Evolutionary conservation across 2,113 vertebrate species (phyloP).

Genomic region (Eptatretus burgeri): DNA sequence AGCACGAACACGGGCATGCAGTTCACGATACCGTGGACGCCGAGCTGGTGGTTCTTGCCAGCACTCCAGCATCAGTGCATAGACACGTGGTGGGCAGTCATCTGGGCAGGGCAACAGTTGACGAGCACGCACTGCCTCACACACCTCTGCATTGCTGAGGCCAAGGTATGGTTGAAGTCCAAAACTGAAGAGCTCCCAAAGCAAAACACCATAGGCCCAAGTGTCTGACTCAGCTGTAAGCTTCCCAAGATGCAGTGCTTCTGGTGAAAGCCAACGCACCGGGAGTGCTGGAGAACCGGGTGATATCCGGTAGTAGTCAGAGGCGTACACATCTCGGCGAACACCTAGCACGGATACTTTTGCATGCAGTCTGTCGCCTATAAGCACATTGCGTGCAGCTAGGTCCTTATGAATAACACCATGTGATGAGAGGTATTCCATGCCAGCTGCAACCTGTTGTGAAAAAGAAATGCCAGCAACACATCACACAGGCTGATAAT

Average conservation of each 20-base stretch:
- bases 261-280: constrained; percentile 84
- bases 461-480: too few species aligned
- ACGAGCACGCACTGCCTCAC: constrained; percentile 59
- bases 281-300: constrained; percentile 38
- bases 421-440: constrained; percentile 76
- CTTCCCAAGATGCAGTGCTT: constrained; percentile 66
- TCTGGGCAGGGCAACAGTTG: constrained; percentile 65
- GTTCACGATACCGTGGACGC: constrained; percentile 72
- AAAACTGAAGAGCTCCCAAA: constrained; percentile 92
- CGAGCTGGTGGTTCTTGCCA: constrained; percentile 65
- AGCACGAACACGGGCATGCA: constrained; percentile 50
- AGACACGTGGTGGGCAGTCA: constrained; percentile 70
- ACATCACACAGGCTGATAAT: too few species aligned
- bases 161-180: constrained; percentile 88
- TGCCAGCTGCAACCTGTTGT: constrained; percentile 37
- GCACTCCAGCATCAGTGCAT: constrained; percentile 71
- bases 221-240: constrained; percentile 78
- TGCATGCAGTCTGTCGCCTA: constrained; percentile 55
- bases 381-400: constrained; percentile 59
- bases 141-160: constrained; percentile 81
- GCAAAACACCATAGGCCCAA: constrained; percentile 69
- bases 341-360: constrained; percentile 76
- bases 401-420: constrained; percentile 79
- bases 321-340: constrained; percentile 71
- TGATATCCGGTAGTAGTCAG: constrained; percentile 68